Evolutionary conservation across 2,888 invertebrate species (phyloP).

Genomic region (Tholera decimalis): DNA sequence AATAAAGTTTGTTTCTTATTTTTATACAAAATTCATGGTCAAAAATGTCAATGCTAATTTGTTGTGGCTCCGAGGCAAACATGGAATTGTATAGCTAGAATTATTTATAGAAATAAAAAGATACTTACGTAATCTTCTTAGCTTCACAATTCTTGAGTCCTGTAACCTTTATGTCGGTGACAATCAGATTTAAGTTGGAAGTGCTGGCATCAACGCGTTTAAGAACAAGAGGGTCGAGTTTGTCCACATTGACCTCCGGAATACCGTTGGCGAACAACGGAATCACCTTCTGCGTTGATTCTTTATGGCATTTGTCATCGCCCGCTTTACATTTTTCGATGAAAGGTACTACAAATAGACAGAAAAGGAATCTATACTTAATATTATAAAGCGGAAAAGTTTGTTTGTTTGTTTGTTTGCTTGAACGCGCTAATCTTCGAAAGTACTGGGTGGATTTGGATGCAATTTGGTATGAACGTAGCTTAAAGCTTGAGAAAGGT

Average conservation of each 20-base stretch:
- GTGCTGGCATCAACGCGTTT: constrained; percentile 75
- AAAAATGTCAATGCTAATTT: too few species aligned
- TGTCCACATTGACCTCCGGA: constrained; percentile 70
- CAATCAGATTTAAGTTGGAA: constrained; percentile 68
- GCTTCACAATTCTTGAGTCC: constrained; percentile 74
- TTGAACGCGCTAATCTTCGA: too few species aligned
- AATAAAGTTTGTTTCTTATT: too few species aligned
- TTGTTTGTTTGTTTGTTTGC: too few species aligned
- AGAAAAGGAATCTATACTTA: too few species aligned
- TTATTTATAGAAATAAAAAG: background rate
- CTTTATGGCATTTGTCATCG: constrained; percentile 76
- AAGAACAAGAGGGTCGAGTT: constrained; percentile 74
- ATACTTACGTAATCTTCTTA: constrained; percentile 70
- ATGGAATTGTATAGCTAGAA: too few species aligned
- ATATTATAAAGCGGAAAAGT: too few species aligned
- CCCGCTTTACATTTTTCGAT: constrained; percentile 75
- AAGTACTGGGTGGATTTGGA: too few species aligned
- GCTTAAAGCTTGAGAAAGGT: too few species aligned
- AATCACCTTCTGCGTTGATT: constrained; percentile 66
- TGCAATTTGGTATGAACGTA: too few species aligned
- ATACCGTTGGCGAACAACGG: constrained; percentile 72
- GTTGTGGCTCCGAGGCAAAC: too few species aligned
- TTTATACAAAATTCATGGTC: too few species aligned
- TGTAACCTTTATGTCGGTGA: constrained; percentile 69
- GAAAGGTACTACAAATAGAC: constrained; percentile 65